A percentile compares a stretch with the other conserved stretches of the same genome.
phyloP scores from a whole-genome alignment of 2,113 vertebrate genomes.

The Gavia stellata region DNA sequence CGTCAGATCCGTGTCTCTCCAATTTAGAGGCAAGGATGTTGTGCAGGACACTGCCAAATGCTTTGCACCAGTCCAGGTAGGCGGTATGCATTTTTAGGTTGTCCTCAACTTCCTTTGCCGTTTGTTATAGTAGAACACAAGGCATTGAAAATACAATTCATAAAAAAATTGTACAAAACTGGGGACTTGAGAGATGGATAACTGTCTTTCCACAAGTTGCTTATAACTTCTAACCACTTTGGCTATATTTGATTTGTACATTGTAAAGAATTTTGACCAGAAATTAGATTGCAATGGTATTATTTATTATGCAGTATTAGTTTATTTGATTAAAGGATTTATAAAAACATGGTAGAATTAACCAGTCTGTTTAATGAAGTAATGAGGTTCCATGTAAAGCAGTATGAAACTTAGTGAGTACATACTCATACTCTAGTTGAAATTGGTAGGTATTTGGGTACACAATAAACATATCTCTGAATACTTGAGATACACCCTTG shows the following conservation, averaged over 20 bases:
- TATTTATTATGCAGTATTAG: not conserved
- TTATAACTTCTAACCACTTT: not conserved
- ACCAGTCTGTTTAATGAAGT: not conserved
- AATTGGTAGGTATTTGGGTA: not conserved
- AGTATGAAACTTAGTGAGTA: not conserved
- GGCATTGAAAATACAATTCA: not conserved
- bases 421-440: not conserved
- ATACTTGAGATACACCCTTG: not conserved
- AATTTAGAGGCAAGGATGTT: too few species aligned
- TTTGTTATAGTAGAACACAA: not conserved
- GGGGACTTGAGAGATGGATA: not conserved
- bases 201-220: not conserved
- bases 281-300: not conserved
- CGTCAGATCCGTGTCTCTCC: too few species aligned
- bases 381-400: not conserved
- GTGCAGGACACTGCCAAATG: too few species aligned
- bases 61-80: too few species aligned
- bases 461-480: not conserved
- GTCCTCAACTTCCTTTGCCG: not conserved
- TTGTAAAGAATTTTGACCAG: not conserved
- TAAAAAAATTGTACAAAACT: not conserved
- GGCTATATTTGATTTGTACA: not conserved
- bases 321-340: not conserved
- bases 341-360: not conserved
- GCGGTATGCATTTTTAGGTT: not conserved